phyloP scores from a whole-genome alignment of 2,888 invertebrate genomes.

The Mantis religiosa region DNA sequence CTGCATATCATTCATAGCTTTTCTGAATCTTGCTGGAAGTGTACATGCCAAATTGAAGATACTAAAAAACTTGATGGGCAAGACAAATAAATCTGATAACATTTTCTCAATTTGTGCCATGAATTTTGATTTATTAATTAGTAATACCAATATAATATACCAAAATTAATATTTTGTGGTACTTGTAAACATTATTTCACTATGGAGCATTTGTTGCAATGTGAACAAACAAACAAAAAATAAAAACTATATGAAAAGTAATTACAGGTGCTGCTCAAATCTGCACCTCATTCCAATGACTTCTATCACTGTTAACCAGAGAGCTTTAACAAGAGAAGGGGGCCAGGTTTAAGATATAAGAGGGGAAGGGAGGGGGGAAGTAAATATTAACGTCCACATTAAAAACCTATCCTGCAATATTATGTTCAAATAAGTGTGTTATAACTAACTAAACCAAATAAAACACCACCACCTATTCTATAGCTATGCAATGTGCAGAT shows the following conservation, averaged over 20 bases:
- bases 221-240: background rate
- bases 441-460: background rate
- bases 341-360: background rate
- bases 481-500: background rate
- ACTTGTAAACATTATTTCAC: background rate
- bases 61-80: too few relatives aligned
- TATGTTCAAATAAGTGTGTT: background rate
- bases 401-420: background rate
- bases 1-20: too few relatives aligned
- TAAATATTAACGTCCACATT: background rate
- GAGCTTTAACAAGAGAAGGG: background rate
- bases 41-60: too few relatives aligned
- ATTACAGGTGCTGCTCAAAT: background rate
- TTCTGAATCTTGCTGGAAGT: too few relatives aligned
- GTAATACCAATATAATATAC: background rate
- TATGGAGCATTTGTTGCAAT: background rate
- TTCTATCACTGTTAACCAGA: background rate
- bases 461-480: background rate
- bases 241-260: background rate
- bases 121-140: background rate
- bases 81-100: too few relatives aligned
- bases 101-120: background rate
- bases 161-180: background rate
- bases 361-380: too few relatives aligned
- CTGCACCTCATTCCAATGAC: background rate